These are phyloP conservation scores for Pardosa pseudoannulata DNA, from an alignment of 2,888 invertebrate species.

Conservation along the genomic window DNA sequence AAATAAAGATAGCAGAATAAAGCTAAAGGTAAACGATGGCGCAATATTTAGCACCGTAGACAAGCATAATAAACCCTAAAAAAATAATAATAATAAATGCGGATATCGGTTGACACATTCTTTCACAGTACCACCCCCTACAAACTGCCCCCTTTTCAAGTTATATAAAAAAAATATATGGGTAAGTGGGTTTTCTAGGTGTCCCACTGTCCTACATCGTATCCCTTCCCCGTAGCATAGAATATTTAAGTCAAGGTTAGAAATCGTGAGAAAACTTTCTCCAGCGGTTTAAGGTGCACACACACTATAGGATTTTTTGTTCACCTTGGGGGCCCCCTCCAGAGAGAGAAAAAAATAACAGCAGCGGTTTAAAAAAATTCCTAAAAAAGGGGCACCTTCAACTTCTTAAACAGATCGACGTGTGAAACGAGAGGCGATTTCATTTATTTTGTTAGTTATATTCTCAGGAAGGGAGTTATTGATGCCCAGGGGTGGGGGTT, in stretches of 20 bases:
- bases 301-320: background rate
- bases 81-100: background rate
- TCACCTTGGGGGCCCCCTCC: background rate
- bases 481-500: background rate
- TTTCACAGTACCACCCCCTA: constrained; percentile 36
- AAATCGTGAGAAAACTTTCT: constrained; percentile 68
- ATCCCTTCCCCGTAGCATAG: constrained; percentile 11
- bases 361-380: constrained; percentile 6
- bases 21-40: no score
- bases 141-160: constrained; percentile 24
- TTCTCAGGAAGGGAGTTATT: constrained; percentile 8
- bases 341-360: no score
- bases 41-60: no score
- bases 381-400: constrained; percentile 37
- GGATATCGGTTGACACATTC: background rate
- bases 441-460: constrained; percentile 40
- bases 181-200: constrained; percentile 64
- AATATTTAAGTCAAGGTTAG: constrained; percentile 68
- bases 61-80: no score
- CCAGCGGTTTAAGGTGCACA: constrained; percentile 47
- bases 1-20: no score
- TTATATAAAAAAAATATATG: no score
- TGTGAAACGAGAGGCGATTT: constrained; percentile 53
- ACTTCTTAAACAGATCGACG: constrained; percentile 34
- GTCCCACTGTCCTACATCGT: constrained; percentile 63